These are phyloP conservation scores for Syrmaticus mikado DNA, from an alignment of 2,113 vertebrate species.

Conservation along the genomic window DNA sequence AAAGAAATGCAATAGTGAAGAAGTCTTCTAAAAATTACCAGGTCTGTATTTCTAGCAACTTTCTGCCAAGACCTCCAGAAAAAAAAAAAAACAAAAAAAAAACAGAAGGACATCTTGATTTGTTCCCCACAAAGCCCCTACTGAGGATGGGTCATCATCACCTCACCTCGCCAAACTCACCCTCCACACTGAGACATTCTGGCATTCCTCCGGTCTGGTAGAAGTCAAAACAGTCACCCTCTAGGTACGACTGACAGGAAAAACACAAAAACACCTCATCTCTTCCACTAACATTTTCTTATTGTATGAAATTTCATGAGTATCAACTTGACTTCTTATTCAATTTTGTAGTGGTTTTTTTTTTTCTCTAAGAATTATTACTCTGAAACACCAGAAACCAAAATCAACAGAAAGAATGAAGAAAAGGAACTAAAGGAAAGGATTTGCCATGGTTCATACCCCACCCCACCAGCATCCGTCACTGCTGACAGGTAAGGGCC, in stretches of 20 bases:
- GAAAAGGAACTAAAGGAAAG: not conserved
- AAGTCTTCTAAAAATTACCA: not conserved
- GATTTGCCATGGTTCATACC: not conserved
- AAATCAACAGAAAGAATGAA: not conserved
- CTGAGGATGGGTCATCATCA: not conserved
- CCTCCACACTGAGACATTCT: not conserved
- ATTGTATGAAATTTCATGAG: not conserved
- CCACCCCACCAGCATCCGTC: not conserved
- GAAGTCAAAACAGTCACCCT: constrained; percentile 15
- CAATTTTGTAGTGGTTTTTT: constrained; percentile 1
- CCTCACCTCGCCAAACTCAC: not conserved
- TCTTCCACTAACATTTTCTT: not conserved
- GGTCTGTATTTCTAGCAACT: not conserved
- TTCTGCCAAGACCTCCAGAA: not conserved
- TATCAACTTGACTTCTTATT: not conserved
- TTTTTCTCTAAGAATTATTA: not conserved
- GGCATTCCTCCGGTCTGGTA: not conserved
- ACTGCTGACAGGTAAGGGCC: not conserved
- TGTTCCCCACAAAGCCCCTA: not conserved
- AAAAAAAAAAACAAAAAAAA: not conserved
- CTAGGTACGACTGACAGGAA: not conserved
- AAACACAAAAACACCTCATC: constrained; percentile 9
- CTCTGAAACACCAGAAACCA: not conserved
- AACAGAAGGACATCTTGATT: not conserved
- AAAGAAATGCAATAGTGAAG: not conserved